phyloP scores from a whole-genome alignment of 1,140 invertebrate species.

The Drosophila erecta region DNA sequence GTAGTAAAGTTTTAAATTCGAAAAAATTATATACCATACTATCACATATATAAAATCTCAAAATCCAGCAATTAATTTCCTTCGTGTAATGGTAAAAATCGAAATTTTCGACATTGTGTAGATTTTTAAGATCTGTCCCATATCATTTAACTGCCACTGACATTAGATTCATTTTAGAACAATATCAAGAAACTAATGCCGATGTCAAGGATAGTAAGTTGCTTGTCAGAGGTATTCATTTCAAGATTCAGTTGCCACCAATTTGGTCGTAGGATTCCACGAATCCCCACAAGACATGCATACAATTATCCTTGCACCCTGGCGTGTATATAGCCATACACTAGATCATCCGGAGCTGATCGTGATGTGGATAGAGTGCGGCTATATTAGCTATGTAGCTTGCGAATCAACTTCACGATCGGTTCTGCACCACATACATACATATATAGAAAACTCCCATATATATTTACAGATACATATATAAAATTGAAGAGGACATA shows the following conservation, averaged over 20 bases:
- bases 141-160: slow-evolving; percentile 3
- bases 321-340: slow-evolving; percentile 18
- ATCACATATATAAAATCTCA: too few relatives aligned
- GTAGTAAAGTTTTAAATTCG: too few relatives aligned
- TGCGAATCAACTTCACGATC: slow-evolving; percentile 6
- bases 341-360: neutral
- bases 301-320: slow-evolving; percentile 7
- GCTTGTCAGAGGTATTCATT: neutral
- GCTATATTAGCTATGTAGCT: slow-evolving; percentile 5
- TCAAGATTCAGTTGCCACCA: too few relatives aligned
- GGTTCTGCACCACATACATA: slow-evolving; percentile 7
- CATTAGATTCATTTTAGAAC: neutral
- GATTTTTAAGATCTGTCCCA: neutral
- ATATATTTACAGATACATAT: slow-evolving; percentile 35
- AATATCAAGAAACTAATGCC: neutral
- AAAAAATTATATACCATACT: too few relatives aligned
- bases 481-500: slow-evolving; percentile 26
- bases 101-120: neutral
- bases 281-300: slow-evolving; percentile 2
- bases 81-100: too few relatives aligned
- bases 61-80: too few relatives aligned
- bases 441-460: slow-evolving; percentile 16
- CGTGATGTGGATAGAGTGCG: slow-evolving; percentile 12
- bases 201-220: neutral
- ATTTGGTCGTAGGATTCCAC: neutral